Base-by-base conservation (phyloP, 2,113 vertebrate species). In the Pterocles gutturalis region DNA sequence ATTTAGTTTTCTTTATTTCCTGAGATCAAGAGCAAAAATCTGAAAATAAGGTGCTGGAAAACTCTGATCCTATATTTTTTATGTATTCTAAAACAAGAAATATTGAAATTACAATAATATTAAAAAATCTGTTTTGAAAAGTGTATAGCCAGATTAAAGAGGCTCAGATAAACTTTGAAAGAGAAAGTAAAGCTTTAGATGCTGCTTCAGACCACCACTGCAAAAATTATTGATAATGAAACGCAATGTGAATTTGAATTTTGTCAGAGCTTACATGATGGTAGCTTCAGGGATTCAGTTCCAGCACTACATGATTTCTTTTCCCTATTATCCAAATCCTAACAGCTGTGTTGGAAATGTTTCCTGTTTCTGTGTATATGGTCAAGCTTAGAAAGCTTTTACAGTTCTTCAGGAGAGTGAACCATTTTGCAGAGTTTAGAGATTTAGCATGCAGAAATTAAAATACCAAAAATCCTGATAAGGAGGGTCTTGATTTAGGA, bases 311-410 rank as follows among this genome's bases (percentile, higher is more conserved):
- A 7, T 41, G 6, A 58, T 3, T 72, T 49, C 9, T 80, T 77
- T 67, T 41, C 26, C 18, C 17, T 62, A 17, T 54, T 62, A 55
- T 13, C 48, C 0, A 0, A 10, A 20, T 73, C 2, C 1, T 73
- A 78, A 77, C 12, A 78, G 4, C 16, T 58, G 14, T 10, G 10
- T 10, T 86, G 25, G 25, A 64, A 80, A 41, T 49, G 10, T 41
- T 78, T 83, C 26, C 41, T 31, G 3, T 78, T 49, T 6, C 15
- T 45, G 28, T 22, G 31, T 41, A 45, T 7, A 58, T 60, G 79
- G 87, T 58, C 12, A 85, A 62, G 22, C 9, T n/a, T 17, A 45
- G 16, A 79, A 85, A 53, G 15, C 5, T 54, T 66, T 77, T 54
- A 10, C 13, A 67, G 25, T 48, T 65, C 33, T 80, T 78, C 19